phyloP scores from a whole-genome alignment of 2,888 invertebrate species.

The Dynastes grantii region DNA sequence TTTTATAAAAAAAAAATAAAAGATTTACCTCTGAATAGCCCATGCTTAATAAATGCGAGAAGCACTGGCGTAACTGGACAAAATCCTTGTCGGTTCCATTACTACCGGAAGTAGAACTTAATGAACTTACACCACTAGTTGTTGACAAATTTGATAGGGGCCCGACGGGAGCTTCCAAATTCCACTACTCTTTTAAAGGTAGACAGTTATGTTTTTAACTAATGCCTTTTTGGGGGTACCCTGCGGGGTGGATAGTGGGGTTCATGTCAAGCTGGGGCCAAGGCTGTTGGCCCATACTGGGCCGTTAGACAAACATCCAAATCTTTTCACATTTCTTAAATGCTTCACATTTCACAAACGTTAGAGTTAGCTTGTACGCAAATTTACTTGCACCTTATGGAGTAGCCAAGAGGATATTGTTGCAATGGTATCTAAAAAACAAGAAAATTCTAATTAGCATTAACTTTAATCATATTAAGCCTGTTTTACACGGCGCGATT shows the following conservation, averaged over 20 bases:
- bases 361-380: no score
- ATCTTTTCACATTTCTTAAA: constrained; percentile 44
- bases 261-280: constrained; percentile 74
- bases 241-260: constrained; percentile 77
- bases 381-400: no score
- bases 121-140: constrained; percentile 76
- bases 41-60: constrained; percentile 79
- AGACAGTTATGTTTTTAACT: constrained; percentile 86
- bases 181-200: constrained; percentile 80
- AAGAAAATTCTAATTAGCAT: no score
- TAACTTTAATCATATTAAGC: no score
- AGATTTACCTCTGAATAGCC: constrained; percentile 82
- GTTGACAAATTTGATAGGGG: constrained; percentile 77
- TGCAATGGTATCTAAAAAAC: no score
- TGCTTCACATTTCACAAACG: no score
- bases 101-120: constrained; percentile 73
- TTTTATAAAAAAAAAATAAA: not conserved
- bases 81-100: constrained; percentile 76
- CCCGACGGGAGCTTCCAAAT: constrained; percentile 79
- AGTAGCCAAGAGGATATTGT: no score
- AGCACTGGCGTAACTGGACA: constrained; percentile 77
- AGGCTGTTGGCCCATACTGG: constrained; percentile 73
- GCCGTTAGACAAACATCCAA: constrained; percentile 62
- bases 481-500: no score
- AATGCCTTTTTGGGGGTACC: constrained; percentile 91